Evolutionary conservation across 1,140 invertebrate species (phyloP), one percentile per base, ranked within the genome.

Genomic region (Bathynomus jamesi): DNA sequence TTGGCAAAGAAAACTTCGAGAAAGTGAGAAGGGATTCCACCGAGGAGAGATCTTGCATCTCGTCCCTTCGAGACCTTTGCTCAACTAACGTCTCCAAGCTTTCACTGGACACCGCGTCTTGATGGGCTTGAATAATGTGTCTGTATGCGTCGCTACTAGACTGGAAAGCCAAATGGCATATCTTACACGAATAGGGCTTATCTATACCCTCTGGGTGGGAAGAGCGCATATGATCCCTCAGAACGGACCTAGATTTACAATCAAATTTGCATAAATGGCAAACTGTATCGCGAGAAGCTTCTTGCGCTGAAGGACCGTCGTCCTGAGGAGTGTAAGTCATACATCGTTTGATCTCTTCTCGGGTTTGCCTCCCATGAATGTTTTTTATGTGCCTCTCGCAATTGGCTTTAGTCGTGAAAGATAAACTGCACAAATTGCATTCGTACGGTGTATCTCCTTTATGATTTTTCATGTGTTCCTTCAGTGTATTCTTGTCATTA

Each of bases 361-460:
- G 87, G 3, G 89, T 87, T 61, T 88, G 84, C 84, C 94, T 91
- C 0, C 90, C 88, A 79, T 98, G 95, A 1, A 83, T 93, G 85
- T 84, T 98, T 67, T 83, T 82, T 61, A 86, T 80, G 78, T 86
- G 85, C n/a, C 85, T 79, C 92, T 79, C 94, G 84, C 80, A 98
- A 85, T 85, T 98, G 88, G 85, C 85, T 79, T 98, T 97, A 0
- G 95, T 98, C 1, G 95, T 98, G 81, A 98, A 98, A 0, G 94
- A 93, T 78, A 93, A 96, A 78, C 94, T 93, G 82, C 96, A 98
- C 1, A 96, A 86, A 0, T 89, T 87, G 79, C 96, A 98, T 80
- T 96, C 92, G 79, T 94, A 98, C 0, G 95, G 95, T 4, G 94
- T 85, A 78, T 97, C 94, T 0, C 95, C 95, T 79, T 96, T 97